phyloP scores from a whole-genome alignment of 37 sponge, comb jelly and placozoan genomes.

The Eunapius fragilis region DNA sequence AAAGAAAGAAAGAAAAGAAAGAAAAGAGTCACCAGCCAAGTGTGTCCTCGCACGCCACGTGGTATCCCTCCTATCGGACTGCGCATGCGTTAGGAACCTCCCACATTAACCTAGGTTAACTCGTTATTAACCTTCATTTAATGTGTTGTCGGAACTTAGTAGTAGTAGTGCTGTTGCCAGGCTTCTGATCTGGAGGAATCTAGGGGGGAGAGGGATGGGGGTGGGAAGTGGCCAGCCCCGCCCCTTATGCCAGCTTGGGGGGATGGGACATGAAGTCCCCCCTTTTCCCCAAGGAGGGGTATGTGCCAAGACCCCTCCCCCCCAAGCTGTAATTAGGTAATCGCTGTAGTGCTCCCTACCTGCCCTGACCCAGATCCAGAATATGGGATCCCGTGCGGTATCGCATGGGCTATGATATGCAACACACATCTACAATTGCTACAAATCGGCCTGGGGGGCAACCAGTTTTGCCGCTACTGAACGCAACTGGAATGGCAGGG shows the following conservation, averaged over 20 bases:
- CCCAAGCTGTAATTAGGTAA: not conserved
- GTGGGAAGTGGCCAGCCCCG: not conserved
- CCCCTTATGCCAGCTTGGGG: not conserved
- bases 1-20: too few relatives aligned
- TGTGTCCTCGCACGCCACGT: not conserved
- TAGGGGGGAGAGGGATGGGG: not conserved
- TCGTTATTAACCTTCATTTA: not conserved
- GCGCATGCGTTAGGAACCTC: not conserved
- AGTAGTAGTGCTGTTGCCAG: not conserved
- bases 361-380: not conserved
- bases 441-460: too few relatives aligned
- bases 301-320: not conserved
- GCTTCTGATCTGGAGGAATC: not conserved
- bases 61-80: not conserved
- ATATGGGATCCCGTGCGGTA: not conserved
- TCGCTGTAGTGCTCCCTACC: not conserved
- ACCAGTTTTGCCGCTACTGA: slow-evolving; percentile 1
- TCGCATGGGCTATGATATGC: not conserved
- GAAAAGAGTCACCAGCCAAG: not conserved
- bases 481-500: not conserved
- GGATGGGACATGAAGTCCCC: not conserved
- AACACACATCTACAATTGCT: too few relatives aligned
- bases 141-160: not conserved
- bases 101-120: not conserved
- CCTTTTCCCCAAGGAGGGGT: not conserved